Conservation (phyloP, 2,888 invertebrate species). For the Rotaria sp. region DNA sequence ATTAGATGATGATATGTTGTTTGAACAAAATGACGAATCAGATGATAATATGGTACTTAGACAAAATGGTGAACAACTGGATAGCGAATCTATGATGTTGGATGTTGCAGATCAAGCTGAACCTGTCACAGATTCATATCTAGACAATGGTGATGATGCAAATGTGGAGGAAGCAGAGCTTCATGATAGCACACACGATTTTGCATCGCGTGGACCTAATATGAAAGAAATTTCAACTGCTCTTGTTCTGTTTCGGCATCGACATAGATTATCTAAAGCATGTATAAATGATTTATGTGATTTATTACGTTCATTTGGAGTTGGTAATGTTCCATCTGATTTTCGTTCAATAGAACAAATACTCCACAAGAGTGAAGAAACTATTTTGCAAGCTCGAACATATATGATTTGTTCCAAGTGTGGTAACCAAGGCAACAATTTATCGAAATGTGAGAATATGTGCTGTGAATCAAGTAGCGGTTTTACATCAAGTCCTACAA, state of each 20-base stretch:
- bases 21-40: no score
- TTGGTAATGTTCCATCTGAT: no score
- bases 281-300: neutral
- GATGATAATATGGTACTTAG: no score
- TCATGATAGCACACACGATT: no score
- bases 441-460: neutral
- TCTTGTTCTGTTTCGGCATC: no score
- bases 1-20: no score
- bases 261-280: neutral
- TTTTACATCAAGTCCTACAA: neutral
- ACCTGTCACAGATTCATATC: no score
- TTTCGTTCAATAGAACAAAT: neutral
- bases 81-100: no score
- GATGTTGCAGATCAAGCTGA: no score
- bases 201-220: neutral
- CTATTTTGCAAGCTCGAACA: neutral
- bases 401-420: neutral
- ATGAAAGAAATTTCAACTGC: neutral
- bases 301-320: neutral
- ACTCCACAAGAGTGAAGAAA: neutral
- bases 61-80: no score
- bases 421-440: neutral
- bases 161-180: no score
- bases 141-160: no score
- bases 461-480: neutral